A percentile compares a stretch with the other conserved stretches of the same genome.
These are phyloP conservation scores for Punctoribates punctum DNA, from an alignment of 2,888 invertebrate genomes.

Conservation along the genomic window DNA sequence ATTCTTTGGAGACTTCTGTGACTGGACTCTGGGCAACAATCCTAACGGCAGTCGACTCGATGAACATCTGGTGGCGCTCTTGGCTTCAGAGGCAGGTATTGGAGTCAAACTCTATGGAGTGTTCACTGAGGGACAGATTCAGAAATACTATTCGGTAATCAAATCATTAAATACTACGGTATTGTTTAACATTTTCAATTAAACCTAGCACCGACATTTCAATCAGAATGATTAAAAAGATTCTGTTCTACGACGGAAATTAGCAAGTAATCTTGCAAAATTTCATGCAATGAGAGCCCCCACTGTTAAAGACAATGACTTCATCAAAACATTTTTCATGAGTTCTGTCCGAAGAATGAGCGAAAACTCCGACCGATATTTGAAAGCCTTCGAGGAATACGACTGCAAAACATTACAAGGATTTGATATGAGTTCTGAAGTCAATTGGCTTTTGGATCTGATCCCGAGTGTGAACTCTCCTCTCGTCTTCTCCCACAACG, in stretches of 20 bases:
- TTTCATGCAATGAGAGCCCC: neutral
- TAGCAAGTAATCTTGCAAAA: neutral
- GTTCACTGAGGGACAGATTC: conserved; percentile 90
- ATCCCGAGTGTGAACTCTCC: neutral
- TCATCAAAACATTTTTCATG: neutral
- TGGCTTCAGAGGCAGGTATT: conserved; percentile 54
- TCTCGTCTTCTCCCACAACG: conserved; percentile 21
- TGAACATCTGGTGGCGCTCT: neutral
- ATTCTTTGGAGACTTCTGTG: conserved; percentile 6
- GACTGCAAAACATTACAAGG: neutral
- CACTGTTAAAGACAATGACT: conserved; percentile 67
- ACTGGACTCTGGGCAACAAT: neutral
- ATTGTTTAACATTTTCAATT: conserved; percentile 51
- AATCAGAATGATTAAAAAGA: neutral
- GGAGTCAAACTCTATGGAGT: conserved; percentile 92
- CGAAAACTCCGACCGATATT: neutral
- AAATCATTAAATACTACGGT: neutral
- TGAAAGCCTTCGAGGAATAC: conserved; percentile 8
- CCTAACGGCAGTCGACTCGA: neutral
- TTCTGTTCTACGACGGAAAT: conserved; percentile 60
- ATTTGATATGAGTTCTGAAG: conserved; percentile 24
- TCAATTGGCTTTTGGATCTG: conserved; percentile 14
- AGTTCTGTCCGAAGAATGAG: neutral
- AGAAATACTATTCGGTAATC: conserved; percentile 65
- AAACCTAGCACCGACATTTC: neutral